Evolutionary conservation across 2,888 invertebrate genomes (phyloP).

Genomic region (Eilema griseolum): DNA sequence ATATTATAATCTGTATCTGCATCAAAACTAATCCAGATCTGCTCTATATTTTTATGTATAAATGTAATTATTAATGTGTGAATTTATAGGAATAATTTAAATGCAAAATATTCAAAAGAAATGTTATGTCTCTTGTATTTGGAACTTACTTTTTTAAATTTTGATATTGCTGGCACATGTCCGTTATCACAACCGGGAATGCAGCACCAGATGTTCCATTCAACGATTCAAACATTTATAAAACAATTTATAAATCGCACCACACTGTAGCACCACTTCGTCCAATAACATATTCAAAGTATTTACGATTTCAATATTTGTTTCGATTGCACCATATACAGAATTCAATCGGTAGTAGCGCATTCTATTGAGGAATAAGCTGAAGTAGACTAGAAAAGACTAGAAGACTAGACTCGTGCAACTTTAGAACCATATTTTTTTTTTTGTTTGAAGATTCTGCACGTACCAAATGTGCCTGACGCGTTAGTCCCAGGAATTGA

Average conservation of each 20-base stretch:
- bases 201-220: background rate
- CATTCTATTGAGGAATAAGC: background rate
- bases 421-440: too few relatives aligned
- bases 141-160: too few relatives aligned
- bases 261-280: background rate
- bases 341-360: background rate
- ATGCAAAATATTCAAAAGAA: too few relatives aligned
- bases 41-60: too few relatives aligned
- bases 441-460: too few relatives aligned
- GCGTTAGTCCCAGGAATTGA: too few relatives aligned
- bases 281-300: conserved; percentile 1
- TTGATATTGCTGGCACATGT: background rate
- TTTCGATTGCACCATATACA: background rate
- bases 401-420: background rate
- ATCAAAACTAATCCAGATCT: too few relatives aligned
- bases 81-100: too few relatives aligned
- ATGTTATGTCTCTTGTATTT: too few relatives aligned
- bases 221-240: background rate
- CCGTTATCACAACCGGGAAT: background rate
- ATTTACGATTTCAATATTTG: conserved; percentile 2
- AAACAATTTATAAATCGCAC: background rate
- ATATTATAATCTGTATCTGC: too few relatives aligned
- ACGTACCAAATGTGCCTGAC: too few relatives aligned
- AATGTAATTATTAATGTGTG: too few relatives aligned
- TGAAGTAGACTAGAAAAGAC: background rate